phyloP scores from a whole-genome alignment of 2,888 invertebrate genomes.

The Troglohyphantes excavatus region DNA sequence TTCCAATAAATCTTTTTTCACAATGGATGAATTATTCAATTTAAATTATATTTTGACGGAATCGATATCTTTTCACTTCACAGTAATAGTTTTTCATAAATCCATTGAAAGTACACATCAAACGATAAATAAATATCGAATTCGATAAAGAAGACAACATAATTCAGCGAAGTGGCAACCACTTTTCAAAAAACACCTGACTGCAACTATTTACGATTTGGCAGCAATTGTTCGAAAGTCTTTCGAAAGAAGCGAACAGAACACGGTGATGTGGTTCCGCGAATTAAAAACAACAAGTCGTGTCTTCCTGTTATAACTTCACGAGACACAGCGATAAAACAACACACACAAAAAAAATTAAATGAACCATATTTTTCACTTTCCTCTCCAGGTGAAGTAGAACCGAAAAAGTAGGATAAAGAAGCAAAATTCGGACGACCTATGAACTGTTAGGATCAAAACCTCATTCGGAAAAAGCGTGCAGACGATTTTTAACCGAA shows the following conservation, averaged over 20 bases:
- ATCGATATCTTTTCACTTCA: no score
- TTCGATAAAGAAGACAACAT: not conserved
- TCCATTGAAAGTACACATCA: no score
- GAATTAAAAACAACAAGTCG: conserved; percentile 22
- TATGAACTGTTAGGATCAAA: conserved; percentile 58
- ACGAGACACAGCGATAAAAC: conserved; percentile 16
- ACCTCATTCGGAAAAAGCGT: conserved; percentile 48
- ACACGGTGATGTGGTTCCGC: not conserved
- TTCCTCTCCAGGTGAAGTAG: conserved; percentile 30
- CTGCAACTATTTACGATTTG: not conserved
- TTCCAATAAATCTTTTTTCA: no score
- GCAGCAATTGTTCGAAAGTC: not conserved
- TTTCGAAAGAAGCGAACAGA: not conserved
- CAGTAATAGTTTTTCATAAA: no score
- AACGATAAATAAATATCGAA: no score
- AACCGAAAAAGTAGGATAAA: conserved; percentile 45
- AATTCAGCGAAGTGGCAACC: not conserved
- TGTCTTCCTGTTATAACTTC: conserved; percentile 34
- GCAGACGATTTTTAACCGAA: conserved; percentile 58
- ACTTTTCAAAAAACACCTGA: not conserved
- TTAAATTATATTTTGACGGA: no score
- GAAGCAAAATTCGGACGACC: conserved; percentile 46
- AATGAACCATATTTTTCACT: conserved; percentile 7
- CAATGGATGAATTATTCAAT: no score
- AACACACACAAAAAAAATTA: not conserved